Percentiles rank a stretch among this genome's conserved stretches.
These are phyloP conservation scores for Amblyteles armatorius DNA, from an alignment of 2,888 invertebrate species.

Conservation along the genomic window DNA sequence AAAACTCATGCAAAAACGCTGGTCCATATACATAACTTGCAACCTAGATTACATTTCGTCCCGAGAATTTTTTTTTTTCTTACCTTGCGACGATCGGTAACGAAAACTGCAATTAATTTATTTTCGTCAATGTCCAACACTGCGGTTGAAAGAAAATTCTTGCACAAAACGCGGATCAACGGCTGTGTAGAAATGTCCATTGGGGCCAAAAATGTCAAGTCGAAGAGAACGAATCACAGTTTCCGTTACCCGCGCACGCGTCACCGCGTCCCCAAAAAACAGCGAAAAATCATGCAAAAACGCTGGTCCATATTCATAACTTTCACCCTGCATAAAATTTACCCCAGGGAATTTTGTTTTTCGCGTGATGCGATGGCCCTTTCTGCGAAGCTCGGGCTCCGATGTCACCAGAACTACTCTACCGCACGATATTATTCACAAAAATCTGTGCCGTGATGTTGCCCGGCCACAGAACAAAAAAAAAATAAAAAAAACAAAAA, in stretches of 20 bases:
- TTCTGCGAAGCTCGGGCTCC: not conserved
- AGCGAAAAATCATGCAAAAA: not conserved
- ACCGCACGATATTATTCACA: not conserved
- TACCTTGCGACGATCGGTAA: too few species aligned
- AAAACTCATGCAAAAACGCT: not conserved
- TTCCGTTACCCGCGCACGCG: not conserved
- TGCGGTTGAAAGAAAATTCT: too few species aligned
- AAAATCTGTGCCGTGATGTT: conserved; percentile 1
- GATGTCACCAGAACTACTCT: not conserved
- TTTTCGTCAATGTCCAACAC: too few species aligned
- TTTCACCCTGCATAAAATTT: not conserved
- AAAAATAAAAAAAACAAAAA: conserved; percentile 5
- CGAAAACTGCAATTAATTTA: too few species aligned
- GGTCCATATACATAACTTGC: not conserved
- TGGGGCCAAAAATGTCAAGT: too few species aligned
- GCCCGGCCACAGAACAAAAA: not conserved
- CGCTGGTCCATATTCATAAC: not conserved
- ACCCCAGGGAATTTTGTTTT: not conserved
- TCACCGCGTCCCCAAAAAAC: not conserved
- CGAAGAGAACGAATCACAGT: not conserved
- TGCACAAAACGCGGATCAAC: too few species aligned
- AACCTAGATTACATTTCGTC: too few species aligned
- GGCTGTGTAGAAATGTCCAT: too few species aligned
- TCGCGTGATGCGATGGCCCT: not conserved
- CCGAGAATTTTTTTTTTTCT: not conserved